Conservation (phyloP, 2,797 vertebrate species). For the Acanthopagrus latus region DNA sequence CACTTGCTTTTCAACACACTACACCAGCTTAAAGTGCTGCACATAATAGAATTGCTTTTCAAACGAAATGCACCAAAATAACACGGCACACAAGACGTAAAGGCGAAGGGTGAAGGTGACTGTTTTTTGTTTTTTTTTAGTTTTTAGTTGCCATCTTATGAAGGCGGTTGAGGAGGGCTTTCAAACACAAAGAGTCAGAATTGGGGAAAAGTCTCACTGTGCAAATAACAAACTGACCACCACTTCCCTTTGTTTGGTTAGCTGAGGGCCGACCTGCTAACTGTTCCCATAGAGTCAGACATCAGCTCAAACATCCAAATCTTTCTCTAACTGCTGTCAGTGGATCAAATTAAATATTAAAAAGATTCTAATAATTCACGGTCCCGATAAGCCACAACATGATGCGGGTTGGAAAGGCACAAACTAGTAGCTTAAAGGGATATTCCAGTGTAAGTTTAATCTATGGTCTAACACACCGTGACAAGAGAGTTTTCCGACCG, state of each 20-base stretch:
- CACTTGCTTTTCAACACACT: not conserved
- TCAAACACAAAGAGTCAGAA: not conserved
- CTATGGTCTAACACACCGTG: no score
- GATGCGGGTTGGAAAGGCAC: not conserved
- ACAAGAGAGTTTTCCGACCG: no score
- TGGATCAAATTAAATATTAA: not conserved
- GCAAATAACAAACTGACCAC: not conserved
- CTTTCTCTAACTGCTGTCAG: not conserved
- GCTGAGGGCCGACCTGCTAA: no score
- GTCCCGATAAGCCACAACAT: not conserved
- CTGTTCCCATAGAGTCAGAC: not conserved
- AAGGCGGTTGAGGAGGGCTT: not conserved
- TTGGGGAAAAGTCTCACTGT: not conserved
- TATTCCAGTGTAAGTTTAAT: no score
- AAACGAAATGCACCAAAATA: not conserved
- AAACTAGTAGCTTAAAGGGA: no score
- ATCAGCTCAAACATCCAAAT: slow-evolving; percentile 3
- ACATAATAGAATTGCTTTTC: slow-evolving; percentile 2
- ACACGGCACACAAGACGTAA: not conserved
- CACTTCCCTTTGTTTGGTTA: not conserved
- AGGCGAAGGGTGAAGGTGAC: not conserved
- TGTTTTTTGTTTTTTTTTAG: no score
- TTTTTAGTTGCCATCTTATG: not conserved
- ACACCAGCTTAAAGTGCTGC: slow-evolving; percentile 5
- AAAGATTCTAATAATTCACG: not conserved